Conservation (phyloP, 2,797 vertebrate species). For the Falco rusticolus region DNA sequence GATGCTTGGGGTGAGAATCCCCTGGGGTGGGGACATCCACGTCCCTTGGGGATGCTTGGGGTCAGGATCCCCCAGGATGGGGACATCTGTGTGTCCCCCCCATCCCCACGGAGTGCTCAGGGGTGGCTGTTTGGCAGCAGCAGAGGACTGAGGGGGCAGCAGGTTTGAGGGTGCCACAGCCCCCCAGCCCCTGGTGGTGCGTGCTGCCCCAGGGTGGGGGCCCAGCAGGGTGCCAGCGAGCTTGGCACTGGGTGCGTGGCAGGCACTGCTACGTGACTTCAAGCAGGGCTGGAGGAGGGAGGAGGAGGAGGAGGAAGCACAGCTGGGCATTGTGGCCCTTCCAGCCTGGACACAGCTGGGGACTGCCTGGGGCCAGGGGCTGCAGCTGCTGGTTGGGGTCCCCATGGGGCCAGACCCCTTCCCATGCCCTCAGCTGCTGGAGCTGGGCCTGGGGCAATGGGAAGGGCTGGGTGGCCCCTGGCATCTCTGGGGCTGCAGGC, state of each 20-base stretch:
- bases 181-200: fast-evolving
- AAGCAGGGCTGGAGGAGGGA: background rate
- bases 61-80: background rate
- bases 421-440: background rate
- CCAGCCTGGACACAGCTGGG: background rate
- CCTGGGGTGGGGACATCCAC: no score
- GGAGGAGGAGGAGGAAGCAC: background rate
- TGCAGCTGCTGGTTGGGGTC: background rate
- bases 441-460: background rate
- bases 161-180: background rate
- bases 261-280: background rate
- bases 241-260: fast-evolving
- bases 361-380: fast-evolving
- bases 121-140: fast-evolving
- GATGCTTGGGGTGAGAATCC: no score
- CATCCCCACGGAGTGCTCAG: no score
- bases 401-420: background rate
- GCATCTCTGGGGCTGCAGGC: background rate
- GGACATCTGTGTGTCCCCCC: no score
- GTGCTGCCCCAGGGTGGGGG: background rate
- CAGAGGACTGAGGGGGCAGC: background rate
- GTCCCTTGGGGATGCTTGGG: fast-evolving
- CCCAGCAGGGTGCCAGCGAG: fast-evolving
- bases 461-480: background rate
- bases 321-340: background rate